Conservation (phyloP, 2,113 vertebrate species). For the Anseranas semipalmata region DNA sequence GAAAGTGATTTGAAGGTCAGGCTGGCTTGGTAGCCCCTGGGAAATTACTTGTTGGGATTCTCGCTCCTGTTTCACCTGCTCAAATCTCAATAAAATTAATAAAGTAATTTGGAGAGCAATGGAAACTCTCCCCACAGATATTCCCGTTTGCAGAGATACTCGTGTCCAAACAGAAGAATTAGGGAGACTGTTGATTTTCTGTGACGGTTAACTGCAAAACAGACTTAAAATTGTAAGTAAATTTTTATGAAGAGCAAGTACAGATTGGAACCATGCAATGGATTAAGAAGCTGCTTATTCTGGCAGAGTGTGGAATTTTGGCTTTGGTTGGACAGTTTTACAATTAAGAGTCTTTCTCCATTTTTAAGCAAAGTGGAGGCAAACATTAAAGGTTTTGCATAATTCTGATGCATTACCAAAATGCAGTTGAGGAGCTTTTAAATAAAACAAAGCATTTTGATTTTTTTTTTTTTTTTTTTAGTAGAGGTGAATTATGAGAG, state of each 20-base stretch:
- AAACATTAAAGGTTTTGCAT: constrained; percentile 37
- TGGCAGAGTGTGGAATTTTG: not conserved
- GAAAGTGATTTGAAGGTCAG: not conserved
- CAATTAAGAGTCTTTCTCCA: not conserved
- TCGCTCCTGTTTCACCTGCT: not conserved
- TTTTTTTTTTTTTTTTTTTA: not conserved
- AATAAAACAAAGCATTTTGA: not conserved
- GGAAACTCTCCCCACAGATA: not conserved
- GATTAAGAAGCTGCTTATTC: constrained; percentile 40
- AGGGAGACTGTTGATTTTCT: not conserved
- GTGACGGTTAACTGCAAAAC: not conserved
- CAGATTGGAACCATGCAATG: not conserved
- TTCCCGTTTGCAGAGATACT: rapidly evolving
- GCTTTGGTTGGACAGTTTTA: constrained; percentile 39
- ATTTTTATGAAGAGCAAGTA: not conserved
- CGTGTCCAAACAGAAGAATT: not conserved
- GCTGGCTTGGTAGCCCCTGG: not conserved
- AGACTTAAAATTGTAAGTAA: not conserved
- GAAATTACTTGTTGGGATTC: not conserved
- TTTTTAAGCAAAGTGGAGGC: not conserved
- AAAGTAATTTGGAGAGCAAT: not conserved
- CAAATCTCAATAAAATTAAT: not conserved
- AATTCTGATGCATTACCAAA: not conserved
- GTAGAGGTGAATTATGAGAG: constrained; percentile 13
- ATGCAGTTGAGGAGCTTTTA: not conserved